Evolutionary conservation across 2,888 invertebrate species (phyloP).

Genomic region (Amiota mariae): DNA sequence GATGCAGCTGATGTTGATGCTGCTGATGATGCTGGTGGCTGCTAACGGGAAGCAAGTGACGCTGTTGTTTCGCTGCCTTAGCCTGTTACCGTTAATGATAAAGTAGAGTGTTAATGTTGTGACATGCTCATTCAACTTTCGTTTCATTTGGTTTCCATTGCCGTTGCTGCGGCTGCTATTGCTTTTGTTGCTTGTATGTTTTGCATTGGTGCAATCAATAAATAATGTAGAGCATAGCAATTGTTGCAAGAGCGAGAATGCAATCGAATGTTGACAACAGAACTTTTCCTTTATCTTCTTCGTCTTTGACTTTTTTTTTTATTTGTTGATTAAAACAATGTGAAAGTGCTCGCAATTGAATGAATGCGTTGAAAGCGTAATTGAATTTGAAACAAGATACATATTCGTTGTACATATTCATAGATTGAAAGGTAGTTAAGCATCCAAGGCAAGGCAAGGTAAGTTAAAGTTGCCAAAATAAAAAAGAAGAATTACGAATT

Average conservation of each 20-base stretch:
- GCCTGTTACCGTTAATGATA: constrained; percentile 22
- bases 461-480: not conserved
- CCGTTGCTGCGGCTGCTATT: not conserved
- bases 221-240: too few relatives aligned
- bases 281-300: too few relatives aligned
- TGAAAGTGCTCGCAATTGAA: constrained; percentile 16
- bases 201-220: too few relatives aligned
- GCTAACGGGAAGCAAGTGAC: not conserved
- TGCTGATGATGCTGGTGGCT: not conserved
- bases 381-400: constrained; percentile 13
- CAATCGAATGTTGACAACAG: too few relatives aligned
- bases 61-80: not conserved
- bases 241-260: too few relatives aligned
- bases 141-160: constrained; percentile 1
- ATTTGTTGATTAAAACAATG: not conserved
- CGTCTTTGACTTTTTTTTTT: too few relatives aligned
- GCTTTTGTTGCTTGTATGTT: not conserved
- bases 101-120: constrained; percentile 24
- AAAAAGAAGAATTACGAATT: not conserved
- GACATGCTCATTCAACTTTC: constrained; percentile 24
- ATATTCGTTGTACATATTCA: not conserved
- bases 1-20: not conserved
- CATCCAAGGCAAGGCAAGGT: constrained; percentile 1
- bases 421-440: not conserved
- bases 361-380: constrained; percentile 17